Percentiles rank a stretch among this genome's conserved stretches.
These are phyloP conservation scores for Syrphus vitripennis DNA, from an alignment of 2,888 invertebrate genomes.

Conservation along the genomic window DNA sequence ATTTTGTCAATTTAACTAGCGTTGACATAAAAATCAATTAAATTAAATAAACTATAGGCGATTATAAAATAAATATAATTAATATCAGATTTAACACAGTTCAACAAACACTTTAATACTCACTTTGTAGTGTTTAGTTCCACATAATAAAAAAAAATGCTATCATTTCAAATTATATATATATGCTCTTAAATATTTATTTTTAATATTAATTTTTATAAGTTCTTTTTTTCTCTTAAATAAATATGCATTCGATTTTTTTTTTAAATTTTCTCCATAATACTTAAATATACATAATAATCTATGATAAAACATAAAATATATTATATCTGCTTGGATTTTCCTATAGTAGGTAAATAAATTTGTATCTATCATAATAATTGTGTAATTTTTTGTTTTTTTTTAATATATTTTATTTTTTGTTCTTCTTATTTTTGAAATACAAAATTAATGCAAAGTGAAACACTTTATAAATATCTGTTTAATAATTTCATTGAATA, in stretches of 20 bases:
- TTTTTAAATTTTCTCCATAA: constrained; percentile 42
- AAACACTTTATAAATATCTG: constrained; percentile 30
- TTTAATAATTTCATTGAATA: constrained; percentile 17
- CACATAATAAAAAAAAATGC: not conserved
- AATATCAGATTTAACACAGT: too few species aligned
- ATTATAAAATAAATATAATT: too few species aligned
- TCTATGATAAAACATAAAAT: constrained; percentile 31
- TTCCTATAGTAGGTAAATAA: constrained; percentile 37
- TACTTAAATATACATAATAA: constrained; percentile 49
- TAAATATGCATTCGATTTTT: constrained; percentile 54
- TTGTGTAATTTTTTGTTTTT: not conserved
- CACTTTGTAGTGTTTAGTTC: too few species aligned
- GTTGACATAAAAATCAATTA: too few species aligned
- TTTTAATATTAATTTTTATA: constrained; percentile 47
- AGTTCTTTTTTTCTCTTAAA: constrained; percentile 37
- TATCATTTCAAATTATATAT: constrained; percentile 29
- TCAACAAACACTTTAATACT: too few species aligned
- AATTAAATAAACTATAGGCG: too few species aligned
- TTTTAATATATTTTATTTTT: not conserved
- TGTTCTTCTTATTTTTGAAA: constrained; percentile 12
- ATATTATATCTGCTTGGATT: constrained; percentile 39
- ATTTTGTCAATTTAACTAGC: too few species aligned
- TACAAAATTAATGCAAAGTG: constrained; percentile 44
- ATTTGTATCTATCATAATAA: constrained; percentile 33
- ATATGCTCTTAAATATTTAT: constrained; percentile 60